Percentiles rank a stretch among this genome's conserved stretches.
These are phyloP conservation scores for Argyrosomus regius DNA, from an alignment of 2,797 vertebrate genomes.

Conservation along the genomic window DNA sequence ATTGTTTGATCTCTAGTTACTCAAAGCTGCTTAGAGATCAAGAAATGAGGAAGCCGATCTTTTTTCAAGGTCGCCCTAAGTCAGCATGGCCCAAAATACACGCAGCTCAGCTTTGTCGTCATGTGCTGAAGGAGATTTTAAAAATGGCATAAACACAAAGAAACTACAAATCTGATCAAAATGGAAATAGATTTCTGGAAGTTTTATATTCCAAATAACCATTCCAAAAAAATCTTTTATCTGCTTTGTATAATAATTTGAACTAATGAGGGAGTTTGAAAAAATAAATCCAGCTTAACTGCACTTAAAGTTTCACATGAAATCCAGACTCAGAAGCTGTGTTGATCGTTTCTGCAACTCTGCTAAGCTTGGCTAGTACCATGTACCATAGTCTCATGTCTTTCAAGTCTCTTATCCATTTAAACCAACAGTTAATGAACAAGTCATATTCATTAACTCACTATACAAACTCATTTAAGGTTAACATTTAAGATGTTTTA, in stretches of 20 bases:
- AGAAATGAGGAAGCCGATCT: conserved; percentile 23
- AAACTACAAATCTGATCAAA: not conserved
- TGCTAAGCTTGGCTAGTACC: not conserved
- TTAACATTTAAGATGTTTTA: no score
- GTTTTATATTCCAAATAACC: not conserved
- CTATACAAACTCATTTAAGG: no score
- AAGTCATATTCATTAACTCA: no score
- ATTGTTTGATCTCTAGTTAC: conserved; percentile 61
- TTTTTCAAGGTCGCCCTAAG: conserved; percentile 1
- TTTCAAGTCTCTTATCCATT: no score
- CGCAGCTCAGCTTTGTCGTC: conserved; percentile 1
- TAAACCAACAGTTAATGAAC: no score
- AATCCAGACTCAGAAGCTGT: not conserved
- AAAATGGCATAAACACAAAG: not conserved
- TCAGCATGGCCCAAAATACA: conserved; percentile 1
- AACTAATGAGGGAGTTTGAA: not conserved
- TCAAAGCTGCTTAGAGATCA: conserved; percentile 33
- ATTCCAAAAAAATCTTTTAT: not conserved
- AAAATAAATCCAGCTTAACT: not conserved
- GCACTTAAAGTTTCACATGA: not conserved
- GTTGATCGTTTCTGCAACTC: not conserved
- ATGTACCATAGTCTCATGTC: no score
- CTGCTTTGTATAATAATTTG: not conserved
- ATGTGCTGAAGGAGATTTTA: not conserved
- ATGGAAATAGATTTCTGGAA: not conserved